phyloP scores from a whole-genome alignment of 2,113 vertebrate genomes.

The Pipra filicauda region DNA sequence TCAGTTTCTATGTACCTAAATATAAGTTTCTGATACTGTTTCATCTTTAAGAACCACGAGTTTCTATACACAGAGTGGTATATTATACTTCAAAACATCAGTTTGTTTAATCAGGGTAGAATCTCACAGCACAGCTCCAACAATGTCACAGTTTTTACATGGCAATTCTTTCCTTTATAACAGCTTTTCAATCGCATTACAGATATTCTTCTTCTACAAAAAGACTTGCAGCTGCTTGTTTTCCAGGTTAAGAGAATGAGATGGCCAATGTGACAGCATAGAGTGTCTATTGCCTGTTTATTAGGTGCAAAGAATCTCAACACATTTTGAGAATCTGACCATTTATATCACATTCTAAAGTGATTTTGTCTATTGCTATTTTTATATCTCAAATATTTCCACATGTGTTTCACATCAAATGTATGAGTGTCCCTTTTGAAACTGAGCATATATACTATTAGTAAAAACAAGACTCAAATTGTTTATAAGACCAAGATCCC shows the following conservation, averaged over 20 bases:
- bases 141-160: background rate
- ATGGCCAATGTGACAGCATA: background rate
- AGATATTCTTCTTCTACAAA: background rate
- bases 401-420: background rate
- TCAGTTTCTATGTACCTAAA: background rate
- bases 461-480: background rate
- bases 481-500: background rate
- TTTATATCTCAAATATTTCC: background rate
- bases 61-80: rapidly evolving
- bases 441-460: background rate
- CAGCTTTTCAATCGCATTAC: background rate
- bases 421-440: background rate
- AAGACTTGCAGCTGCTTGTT: background rate
- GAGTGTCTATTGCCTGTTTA: background rate
- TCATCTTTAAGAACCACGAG: background rate
- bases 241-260: background rate
- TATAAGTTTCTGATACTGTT: background rate
- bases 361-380: background rate
- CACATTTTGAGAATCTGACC: background rate
- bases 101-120: background rate
- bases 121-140: background rate
- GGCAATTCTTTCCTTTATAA: background rate
- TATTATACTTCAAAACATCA: background rate
- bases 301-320: background rate
- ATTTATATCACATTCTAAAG: background rate